These are phyloP conservation scores for Bergia puertoricense DNA, from an alignment of 92 coral and sea anemone genomes.

Conservation along the genomic window DNA sequence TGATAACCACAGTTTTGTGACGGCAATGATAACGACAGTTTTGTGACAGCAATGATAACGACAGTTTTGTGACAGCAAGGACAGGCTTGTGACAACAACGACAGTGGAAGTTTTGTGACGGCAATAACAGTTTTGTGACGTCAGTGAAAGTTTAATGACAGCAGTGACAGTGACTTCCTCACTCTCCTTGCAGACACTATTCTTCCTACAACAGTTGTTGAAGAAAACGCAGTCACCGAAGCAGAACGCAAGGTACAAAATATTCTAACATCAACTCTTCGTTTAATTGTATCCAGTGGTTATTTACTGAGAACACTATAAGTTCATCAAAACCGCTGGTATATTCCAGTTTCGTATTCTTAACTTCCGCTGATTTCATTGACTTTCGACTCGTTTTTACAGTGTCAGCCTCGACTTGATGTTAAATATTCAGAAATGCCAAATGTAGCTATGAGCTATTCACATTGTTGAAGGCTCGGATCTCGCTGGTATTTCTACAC, in stretches of 20 bases:
- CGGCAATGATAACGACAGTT: background rate
- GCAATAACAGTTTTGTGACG: background rate
- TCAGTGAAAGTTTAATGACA: background rate
- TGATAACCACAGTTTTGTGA: background rate
- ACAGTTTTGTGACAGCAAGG: background rate
- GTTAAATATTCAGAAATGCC: too few species aligned
- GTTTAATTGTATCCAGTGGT: background rate
- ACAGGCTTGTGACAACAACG: background rate
- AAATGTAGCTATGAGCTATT: too few species aligned
- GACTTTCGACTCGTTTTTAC: too few species aligned
- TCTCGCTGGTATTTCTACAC: too few species aligned
- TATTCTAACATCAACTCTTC: background rate
- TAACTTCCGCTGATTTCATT: too few species aligned
- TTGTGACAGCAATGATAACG: background rate
- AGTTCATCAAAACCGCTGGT: background rate
- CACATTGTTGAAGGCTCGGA: too few species aligned
- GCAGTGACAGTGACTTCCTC: background rate
- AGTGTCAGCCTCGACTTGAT: too few species aligned
- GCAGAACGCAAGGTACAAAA: constrained; percentile 80
- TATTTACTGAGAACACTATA: background rate
- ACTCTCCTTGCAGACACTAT: constrained; percentile 68
- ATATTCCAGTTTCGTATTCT: too few species aligned
- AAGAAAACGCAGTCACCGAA: constrained; percentile 67
- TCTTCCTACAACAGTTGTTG: constrained; percentile 78
- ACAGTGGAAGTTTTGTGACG: background rate